Conservation (phyloP, 1,140 invertebrate species). For the Plodia interpunctella region DNA sequence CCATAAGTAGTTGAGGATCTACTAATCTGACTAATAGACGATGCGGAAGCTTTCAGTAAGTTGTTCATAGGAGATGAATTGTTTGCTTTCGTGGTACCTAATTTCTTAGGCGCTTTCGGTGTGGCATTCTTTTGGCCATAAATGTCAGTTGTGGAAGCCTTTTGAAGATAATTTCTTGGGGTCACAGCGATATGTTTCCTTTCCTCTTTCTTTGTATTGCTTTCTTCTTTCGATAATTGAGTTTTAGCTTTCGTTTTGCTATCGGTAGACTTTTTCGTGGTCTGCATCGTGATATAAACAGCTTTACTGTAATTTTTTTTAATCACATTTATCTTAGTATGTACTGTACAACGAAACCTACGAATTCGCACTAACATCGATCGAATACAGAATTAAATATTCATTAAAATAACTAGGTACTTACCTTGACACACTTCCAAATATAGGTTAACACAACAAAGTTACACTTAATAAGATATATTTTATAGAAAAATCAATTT, state of each 20-base stretch:
- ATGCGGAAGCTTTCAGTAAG: conserved; percentile 45
- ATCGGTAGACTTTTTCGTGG: conserved; percentile 3
- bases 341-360: background rate
- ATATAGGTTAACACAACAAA: conserved; percentile 5
- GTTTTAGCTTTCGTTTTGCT: conserved; percentile 19
- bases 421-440: conserved; percentile 14
- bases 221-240: conserved; percentile 31
- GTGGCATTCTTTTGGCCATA: conserved; percentile 37
- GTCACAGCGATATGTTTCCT: conserved; percentile 44
- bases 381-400: conserved; percentile 7
- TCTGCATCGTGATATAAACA: background rate
- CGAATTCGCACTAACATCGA: no score
- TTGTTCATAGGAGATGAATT: conserved; percentile 48
- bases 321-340: background rate
- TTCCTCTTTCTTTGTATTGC: conserved; percentile 17
- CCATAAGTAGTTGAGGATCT: conserved; percentile 14
- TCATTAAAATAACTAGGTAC: conserved; percentile 7
- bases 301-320: background rate
- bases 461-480: background rate
- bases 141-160: conserved; percentile 50
- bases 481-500: background rate
- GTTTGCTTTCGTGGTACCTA: conserved; percentile 16
- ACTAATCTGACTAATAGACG: conserved; percentile 32
- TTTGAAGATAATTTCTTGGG: conserved; percentile 44
- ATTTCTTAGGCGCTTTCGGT: conserved; percentile 42